phyloP scores from a whole-genome alignment of 1,140 invertebrate species.

The Drosophila willistoni region DNA sequence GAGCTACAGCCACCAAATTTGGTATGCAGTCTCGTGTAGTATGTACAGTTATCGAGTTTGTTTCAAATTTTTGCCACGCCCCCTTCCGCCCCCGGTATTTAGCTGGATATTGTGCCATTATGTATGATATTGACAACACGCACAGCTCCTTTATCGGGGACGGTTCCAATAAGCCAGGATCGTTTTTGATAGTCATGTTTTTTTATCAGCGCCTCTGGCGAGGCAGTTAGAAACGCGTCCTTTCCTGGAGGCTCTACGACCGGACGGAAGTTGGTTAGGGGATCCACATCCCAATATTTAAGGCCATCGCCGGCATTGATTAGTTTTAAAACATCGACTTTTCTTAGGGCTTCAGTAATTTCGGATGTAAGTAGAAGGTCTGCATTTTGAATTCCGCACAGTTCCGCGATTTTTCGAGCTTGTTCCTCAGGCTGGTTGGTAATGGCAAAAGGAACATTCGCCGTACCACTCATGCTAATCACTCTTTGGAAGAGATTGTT shows the following conservation, averaged over 20 bases:
- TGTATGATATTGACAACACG: constrained; percentile 68
- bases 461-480: constrained; percentile 85
- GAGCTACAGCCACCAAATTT: too few species aligned
- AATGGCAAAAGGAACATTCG: constrained; percentile 85
- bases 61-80: too few species aligned
- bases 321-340: constrained; percentile 65
- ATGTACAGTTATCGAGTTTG: too few species aligned
- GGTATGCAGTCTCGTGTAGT: too few species aligned
- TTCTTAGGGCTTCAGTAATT: constrained; percentile 75
- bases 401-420: constrained; percentile 60
- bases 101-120: constrained; percentile 45
- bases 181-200: constrained; percentile 65
- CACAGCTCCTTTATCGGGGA: constrained; percentile 81
- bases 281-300: constrained; percentile 82
- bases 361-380: constrained; percentile 32
- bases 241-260: constrained; percentile 67
- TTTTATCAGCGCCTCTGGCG: constrained; percentile 67
- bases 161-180: constrained; percentile 82
- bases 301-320: constrained; percentile 63
- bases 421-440: constrained; percentile 77
- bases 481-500: constrained; percentile 83
- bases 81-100: too few species aligned
- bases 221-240: constrained; percentile 75
- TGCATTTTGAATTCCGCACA: constrained; percentile 50
- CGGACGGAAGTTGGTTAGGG: constrained; percentile 81